Conservation (phyloP, 2,888 invertebrate genomes). For the Pterobdella sp. region DNA sequence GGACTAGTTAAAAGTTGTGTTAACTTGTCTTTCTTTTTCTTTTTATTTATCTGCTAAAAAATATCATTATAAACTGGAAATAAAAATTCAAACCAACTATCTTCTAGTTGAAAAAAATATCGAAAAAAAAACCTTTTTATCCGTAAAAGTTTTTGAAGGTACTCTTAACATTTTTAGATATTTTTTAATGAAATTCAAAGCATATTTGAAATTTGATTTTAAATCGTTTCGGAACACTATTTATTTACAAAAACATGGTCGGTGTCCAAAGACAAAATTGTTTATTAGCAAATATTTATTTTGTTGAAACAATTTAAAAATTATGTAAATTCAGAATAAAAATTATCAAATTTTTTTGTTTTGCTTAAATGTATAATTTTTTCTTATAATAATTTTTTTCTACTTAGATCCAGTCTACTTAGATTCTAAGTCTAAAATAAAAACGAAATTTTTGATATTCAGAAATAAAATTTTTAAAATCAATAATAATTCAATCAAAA, state of each 20-base stretch:
- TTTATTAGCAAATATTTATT: no score
- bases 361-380: no score
- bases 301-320: no score
- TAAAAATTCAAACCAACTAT: not conserved
- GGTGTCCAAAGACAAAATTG: not conserved
- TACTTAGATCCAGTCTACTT: not conserved
- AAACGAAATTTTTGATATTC: no score
- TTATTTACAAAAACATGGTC: conserved; percentile 13
- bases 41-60: not conserved
- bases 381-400: not conserved
- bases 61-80: no score
- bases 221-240: not conserved
- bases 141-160: not conserved
- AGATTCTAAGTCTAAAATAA: no score
- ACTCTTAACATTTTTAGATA: not conserved
- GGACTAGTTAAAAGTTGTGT: not conserved
- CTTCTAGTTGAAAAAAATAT: not conserved
- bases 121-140: not conserved
- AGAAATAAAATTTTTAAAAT: no score
- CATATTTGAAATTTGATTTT: not conserved
- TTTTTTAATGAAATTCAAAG: not conserved
- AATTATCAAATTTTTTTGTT: no score
- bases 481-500: no score
- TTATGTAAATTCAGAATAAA: no score
- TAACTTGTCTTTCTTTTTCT: not conserved